phyloP scores from a whole-genome alignment of 2,888 invertebrate genomes.

The Melieria crassipennis region DNA sequence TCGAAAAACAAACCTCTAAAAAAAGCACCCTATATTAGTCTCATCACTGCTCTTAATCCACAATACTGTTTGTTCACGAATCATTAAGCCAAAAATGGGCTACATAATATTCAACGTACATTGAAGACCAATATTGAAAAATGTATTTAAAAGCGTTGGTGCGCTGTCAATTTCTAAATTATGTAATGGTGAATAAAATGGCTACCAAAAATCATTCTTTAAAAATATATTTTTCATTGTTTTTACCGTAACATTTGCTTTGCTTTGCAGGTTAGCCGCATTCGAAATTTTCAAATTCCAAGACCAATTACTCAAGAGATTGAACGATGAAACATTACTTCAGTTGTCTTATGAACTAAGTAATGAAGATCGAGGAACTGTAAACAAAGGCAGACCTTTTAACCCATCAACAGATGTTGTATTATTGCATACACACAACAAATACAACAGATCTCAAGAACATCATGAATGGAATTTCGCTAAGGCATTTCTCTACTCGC shows the following conservation, averaged over 20 bases:
- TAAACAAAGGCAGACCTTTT: conserved; percentile 8
- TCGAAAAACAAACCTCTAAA: no score
- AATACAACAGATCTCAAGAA: conserved; percentile 67
- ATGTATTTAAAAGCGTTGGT: no score
- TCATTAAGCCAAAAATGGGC: no score
- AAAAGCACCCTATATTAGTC: no score
- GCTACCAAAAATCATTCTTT: no score
- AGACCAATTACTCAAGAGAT: conserved; percentile 81
- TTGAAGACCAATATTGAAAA: no score
- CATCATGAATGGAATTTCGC: conserved; percentile 83
- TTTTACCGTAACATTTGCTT: neutral
- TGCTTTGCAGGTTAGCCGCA: conserved; percentile 62
- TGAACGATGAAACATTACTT: conserved; percentile 81
- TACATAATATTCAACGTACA: no score
- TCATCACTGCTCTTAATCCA: no score
- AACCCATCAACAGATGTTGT: conserved; percentile 65
- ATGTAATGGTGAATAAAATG: no score
- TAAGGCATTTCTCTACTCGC: conserved; percentile 91
- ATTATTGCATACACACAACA: conserved; percentile 57
- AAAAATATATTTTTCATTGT: neutral
- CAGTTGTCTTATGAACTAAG: conserved; percentile 68
- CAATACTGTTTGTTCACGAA: no score
- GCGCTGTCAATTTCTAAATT: no score
- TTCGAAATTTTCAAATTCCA: conserved; percentile 75
- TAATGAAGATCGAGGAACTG: no score